These are phyloP conservation scores for Seriola rivoliana DNA, from an alignment of 2,113 vertebrate genomes.

Conservation along the genomic window DNA sequence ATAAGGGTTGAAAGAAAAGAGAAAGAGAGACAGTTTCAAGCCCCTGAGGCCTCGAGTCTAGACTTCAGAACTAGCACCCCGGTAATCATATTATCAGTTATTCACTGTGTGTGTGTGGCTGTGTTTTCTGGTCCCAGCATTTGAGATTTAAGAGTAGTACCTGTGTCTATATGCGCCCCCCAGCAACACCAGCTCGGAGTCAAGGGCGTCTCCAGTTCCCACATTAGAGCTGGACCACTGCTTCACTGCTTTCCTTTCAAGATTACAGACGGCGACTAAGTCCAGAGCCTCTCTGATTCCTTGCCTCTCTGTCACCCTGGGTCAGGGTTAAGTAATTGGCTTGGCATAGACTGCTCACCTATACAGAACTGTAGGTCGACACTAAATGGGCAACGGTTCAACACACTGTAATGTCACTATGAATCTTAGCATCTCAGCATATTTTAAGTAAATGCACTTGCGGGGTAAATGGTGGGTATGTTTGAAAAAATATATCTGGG, in stretches of 20 bases:
- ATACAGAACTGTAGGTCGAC: constrained; percentile 1
- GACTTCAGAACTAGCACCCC: constrained; percentile 37
- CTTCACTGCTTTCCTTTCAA: constrained; percentile 35
- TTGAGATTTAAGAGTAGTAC: constrained; percentile 10
- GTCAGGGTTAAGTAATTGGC: constrained; percentile 72
- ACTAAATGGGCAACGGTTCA: constrained; percentile 40
- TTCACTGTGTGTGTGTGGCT: constrained; percentile 31
- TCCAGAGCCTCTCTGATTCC: constrained; percentile 27
- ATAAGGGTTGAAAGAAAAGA: constrained; percentile 51
- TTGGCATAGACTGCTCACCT: constrained; percentile 49
- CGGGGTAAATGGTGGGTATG: constrained; percentile 12
- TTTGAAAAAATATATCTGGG: constrained; percentile 19
- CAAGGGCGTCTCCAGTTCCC: constrained; percentile 25
- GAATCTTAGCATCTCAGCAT: constrained; percentile 41
- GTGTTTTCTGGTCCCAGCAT: constrained; percentile 15
- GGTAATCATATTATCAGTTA: constrained; percentile 44
- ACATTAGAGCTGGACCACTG: constrained; percentile 41
- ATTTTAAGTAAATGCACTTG: constrained; percentile 37
- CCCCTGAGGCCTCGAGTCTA: constrained; percentile 39
- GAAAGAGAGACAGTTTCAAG: constrained; percentile 33
- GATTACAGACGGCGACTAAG: constrained; percentile 34
- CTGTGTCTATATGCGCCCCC: background rate
- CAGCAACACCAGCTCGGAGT: constrained; percentile 8
- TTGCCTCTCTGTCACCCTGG: constrained; percentile 26
- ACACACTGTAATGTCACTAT: constrained; percentile 17